Evolutionary conservation across 2,113 vertebrate species (phyloP).

Genomic region (Leucoraja erinaceus): DNA sequence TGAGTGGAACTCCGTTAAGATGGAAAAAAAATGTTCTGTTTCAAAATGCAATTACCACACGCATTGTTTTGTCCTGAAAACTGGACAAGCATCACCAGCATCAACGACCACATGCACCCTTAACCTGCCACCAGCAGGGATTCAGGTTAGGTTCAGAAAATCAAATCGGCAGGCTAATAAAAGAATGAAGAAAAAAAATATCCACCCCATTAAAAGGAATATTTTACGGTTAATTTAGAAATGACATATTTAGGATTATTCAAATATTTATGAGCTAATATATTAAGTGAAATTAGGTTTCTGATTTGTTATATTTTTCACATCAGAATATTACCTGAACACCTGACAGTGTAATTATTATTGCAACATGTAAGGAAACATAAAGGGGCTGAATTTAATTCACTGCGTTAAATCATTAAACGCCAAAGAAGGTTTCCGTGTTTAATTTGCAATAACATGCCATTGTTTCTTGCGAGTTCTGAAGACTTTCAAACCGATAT

Average conservation of each 20-base stretch:
- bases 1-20: neutral
- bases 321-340: conserved; percentile 37
- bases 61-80: neutral
- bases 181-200: neutral
- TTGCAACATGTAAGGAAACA: conserved; percentile 33
- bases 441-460: conserved; percentile 52
- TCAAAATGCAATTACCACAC: neutral
- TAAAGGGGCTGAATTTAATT: conserved; percentile 32
- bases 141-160: neutral
- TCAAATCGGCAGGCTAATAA: neutral
- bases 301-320: conserved; percentile 33
- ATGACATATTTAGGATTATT: conserved; percentile 34
- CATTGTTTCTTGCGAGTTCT: conserved; percentile 42
- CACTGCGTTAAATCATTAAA: conserved; percentile 31
- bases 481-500: conserved; percentile 37
- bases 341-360: conserved; percentile 36
- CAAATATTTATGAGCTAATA: conserved; percentile 37
- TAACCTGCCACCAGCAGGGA: neutral
- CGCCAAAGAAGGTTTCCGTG: conserved; percentile 13
- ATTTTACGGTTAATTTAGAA: neutral
- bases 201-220: neutral
- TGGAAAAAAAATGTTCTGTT: neutral
- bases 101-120: neutral
- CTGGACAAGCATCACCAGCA: neutral
- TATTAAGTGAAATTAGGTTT: conserved; percentile 36